Evolutionary conservation across 2,113 vertebrate genomes (phyloP), one percentile per base, ranked within the genome.

Genomic region (Psettodes erumei): DNA sequence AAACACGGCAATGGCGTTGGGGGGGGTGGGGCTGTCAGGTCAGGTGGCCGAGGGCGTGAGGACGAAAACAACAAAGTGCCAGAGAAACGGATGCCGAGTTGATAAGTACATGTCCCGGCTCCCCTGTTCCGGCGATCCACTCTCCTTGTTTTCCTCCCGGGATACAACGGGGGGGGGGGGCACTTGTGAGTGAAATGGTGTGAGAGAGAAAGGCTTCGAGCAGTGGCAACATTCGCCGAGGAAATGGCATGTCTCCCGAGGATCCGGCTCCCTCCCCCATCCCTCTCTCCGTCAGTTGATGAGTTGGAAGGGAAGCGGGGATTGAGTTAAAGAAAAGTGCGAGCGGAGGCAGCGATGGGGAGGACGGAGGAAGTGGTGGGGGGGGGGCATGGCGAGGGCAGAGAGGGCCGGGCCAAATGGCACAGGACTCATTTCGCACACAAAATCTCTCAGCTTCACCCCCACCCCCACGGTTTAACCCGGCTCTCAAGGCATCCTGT

Each of bases 181-280:
- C 67, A 83, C 85, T 87, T 88, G 76, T 61, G 68, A 82, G 77
- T 82, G 88, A 90, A 90, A 92, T 86, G 82, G 83, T 82, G 77
- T 88, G 79, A 85, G 71, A 85, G 81, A 79, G 56, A 86, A 86
- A 77, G 82, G 64, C 70, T 85, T 65, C 59, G 75, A 85, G 83
- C 78, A 27, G 81, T 58, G 62, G 70, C 58, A 85, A 83, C 75
- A 82, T 83, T 79, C 60, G 71, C 58, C 55, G 78, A 71, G 83
- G 78, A 89, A 89, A 88, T 86, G 74, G 30, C 68, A 86, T 88
- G 84, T 88, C 77, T 83, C 77, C 40, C 40, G 76, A 58, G 83
- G 74, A 70, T 53, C 66, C 12, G 23, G 55, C 40, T n/a, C n/a
- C n/a, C n/a, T n/a, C n/a, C n/a, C n/a, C n/a, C n/a, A n/a, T n/a